Evolutionary conservation across 1,140 invertebrate species (phyloP).

Genomic region (Lasioglossum albipes): DNA sequence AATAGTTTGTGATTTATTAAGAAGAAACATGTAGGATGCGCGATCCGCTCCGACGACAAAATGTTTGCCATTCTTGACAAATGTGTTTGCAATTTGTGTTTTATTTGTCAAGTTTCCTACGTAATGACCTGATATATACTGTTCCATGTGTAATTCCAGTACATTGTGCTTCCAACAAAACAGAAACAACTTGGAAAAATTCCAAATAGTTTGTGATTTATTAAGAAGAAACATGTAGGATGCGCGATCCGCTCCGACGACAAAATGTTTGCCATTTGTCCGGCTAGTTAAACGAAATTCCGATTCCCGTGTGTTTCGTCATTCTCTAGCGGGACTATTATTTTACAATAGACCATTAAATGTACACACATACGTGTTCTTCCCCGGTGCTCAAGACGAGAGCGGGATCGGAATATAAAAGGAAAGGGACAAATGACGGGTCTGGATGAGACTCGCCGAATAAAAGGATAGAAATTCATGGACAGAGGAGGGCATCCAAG

Average conservation of each 20-base stretch:
- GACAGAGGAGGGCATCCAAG: not conserved
- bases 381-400: not conserved
- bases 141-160: too few species aligned
- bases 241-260: not conserved
- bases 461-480: conserved; percentile 13
- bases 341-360: conserved; percentile 28
- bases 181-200: too few species aligned
- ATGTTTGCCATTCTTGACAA: too few species aligned
- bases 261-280: not conserved
- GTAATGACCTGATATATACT: too few species aligned
- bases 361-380: not conserved
- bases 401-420: conserved; percentile 11
- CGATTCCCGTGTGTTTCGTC: not conserved
- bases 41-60: not conserved
- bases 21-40: not conserved
- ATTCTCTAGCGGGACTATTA: conserved; percentile 1
- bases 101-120: too few species aligned
- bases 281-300: conserved; percentile 13
- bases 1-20: too few species aligned
- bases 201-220: too few species aligned
- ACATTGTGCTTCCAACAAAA: too few species aligned
- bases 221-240: too few species aligned
- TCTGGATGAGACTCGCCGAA: not conserved
- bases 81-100: too few species aligned
- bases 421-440: not conserved